These are phyloP conservation scores for Enhydra lutris DNA, from an alignment of 2,113 vertebrate genomes.

Conservation along the genomic window DNA sequence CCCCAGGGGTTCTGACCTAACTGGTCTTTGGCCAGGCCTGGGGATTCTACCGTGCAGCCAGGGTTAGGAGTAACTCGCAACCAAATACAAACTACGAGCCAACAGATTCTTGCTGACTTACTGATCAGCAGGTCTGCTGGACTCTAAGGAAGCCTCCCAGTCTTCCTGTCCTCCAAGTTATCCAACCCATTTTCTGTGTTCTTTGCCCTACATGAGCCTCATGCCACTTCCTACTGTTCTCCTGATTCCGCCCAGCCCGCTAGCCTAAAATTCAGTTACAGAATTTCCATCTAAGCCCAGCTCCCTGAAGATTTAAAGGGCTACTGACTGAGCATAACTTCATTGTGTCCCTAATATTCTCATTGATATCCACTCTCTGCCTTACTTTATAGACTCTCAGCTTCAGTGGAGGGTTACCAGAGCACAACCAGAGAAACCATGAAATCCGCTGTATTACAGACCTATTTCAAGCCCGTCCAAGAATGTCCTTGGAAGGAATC, in stretches of 20 bases:
- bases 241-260: neutral
- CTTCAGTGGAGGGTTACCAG: neutral
- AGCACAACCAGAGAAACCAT: neutral
- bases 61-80: neutral
- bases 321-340: neutral
- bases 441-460: neutral
- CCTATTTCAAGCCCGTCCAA: neutral
- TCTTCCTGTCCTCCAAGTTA: neutral
- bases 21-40: too few species aligned
- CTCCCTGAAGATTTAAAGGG: neutral
- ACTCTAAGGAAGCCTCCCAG: neutral
- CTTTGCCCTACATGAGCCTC: neutral
- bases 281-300: neutral
- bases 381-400: neutral
- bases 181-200: neutral
- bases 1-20: neutral
- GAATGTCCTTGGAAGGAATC: constrained; percentile 17
- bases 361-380: neutral
- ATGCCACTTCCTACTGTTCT: neutral
- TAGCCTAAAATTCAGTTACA: neutral
- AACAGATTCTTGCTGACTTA: neutral
- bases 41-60: neutral
- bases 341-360: neutral
- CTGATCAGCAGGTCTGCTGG: neutral
- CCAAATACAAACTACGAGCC: neutral